Evolutionary conservation across 2,113 vertebrate genomes (phyloP), one percentile per base, ranked within the genome.

Genomic region (Lichenostomus cassidix): DNA sequence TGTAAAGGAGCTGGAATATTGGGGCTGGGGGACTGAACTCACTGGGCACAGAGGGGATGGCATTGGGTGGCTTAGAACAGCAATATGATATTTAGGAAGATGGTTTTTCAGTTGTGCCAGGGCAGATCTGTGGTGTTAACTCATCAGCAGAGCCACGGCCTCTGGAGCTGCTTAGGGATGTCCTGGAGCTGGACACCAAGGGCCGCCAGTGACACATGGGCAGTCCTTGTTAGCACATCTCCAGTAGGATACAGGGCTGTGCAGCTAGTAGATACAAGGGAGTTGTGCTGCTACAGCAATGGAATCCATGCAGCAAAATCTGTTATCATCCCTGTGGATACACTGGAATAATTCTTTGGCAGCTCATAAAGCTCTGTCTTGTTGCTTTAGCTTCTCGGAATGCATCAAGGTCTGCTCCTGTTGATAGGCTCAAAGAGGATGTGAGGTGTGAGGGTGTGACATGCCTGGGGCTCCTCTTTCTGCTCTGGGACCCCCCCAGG

Each of bases 161-260:
- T 29, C 20, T 21, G 8, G 46, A 56, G 52, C 11, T 49, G 28
- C 22, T 4, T 0, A 1, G 53, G 18, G 2, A 3, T n/a, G 35
- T 52, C 52, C 62, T 56, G 73, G 49, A 83, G 63, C 58, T 0
- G 0, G 15, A 0, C 18, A 1, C 28, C 0, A 0, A 15, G 22
- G 35, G 6, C 14, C 29, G 63, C 46, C 10, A 3, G 37, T 15
- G 42, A 52, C 83, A 15, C 1, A 2, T 25, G 56, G 60, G 6
- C 46, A 63, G 60, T 53, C 49, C 92, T 74, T 8, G 20, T 29
- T 80, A 82, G 47, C 35, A 16, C 35, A 63, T 11, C 64, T 49
- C 41, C 44, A 18, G 71, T 25, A 1, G 50, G 46, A n/a, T 69
- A 33, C 7, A 21, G 64, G 90, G 81, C 91, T 56, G 90, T 94